Percentiles rank a stretch among this genome's conserved stretches.
Evolutionary conservation across 2,113 vertebrate species (phyloP).

Genomic region (Cairina moschata): DNA sequence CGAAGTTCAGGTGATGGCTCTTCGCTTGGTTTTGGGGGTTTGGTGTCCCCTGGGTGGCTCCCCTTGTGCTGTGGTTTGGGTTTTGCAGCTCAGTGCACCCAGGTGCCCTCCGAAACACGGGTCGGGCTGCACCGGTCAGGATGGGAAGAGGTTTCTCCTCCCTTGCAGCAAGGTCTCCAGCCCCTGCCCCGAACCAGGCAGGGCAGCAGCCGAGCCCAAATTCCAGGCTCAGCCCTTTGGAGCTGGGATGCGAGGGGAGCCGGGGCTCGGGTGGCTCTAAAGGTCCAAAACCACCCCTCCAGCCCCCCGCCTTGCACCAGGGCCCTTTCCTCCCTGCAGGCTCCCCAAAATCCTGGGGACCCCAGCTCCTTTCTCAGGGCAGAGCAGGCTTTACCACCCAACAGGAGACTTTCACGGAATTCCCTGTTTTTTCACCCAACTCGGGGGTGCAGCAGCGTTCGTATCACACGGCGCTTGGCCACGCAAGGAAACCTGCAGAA

Average conservation of each 20-base stretch:
- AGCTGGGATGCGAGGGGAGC: not conserved
- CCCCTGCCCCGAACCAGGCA: not conserved
- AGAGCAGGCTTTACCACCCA: not conserved
- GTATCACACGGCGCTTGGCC: not conserved
- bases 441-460: not conserved
- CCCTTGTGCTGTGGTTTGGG: fast-evolving
- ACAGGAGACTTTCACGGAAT: not conserved
- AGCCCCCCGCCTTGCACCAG: fast-evolving
- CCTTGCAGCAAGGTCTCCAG: not conserved
- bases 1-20: no score
- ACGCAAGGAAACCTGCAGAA: not conserved
- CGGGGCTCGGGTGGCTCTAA: not conserved
- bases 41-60: fast-evolving
- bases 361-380: not conserved
- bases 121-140: no score
- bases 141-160: not conserved
- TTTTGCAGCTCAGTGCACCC: not conserved
- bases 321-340: not conserved
- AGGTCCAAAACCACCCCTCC: not conserved
- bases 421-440: fast-evolving
- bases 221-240: fast-evolving
- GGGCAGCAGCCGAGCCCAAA: not conserved
- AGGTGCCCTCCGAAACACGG: no score
- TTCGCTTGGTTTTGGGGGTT: not conserved
- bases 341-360: fast-evolving